phyloP scores from a whole-genome alignment of 1,140 invertebrate species.

The Zaprionus camerounensis region DNA sequence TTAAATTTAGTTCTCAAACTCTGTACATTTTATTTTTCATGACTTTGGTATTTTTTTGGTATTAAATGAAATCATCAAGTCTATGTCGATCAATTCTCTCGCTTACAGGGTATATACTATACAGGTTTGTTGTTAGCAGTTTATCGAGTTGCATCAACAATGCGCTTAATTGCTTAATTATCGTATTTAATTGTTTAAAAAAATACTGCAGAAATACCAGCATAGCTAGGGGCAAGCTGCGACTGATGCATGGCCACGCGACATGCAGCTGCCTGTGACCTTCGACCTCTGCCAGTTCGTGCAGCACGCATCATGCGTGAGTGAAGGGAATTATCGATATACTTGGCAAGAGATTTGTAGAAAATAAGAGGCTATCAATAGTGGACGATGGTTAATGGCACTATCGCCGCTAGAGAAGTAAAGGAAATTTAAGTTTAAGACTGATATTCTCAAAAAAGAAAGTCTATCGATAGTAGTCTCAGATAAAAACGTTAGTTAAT shows the following conservation, averaged over 20 bases:
- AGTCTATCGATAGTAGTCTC: background rate
- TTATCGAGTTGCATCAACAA: background rate
- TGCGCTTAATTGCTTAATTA: slow-evolving; percentile 17
- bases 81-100: background rate
- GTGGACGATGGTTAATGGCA: too few relatives aligned
- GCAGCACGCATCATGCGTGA: background rate
- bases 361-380: background rate
- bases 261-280: slow-evolving; percentile 2
- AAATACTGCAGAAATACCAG: slow-evolving; percentile 2
- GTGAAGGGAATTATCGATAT: background rate
- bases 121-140: background rate
- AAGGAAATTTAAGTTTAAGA: too few relatives aligned
- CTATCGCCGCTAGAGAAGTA: too few relatives aligned
- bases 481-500: background rate
- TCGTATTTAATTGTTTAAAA: background rate
- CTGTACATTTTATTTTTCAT: slow-evolving; percentile 29
- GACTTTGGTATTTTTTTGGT: background rate
- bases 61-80: background rate
- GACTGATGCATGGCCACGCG: background rate
- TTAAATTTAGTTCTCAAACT: slow-evolving; percentile 31
- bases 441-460: too few relatives aligned
- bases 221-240: background rate
- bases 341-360: too few relatives aligned
- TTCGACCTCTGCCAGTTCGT: background rate
- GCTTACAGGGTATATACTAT: background rate